Evolutionary conservation across 2,113 vertebrate genomes (phyloP).

Genomic region (Anseranas semipalmata): DNA sequence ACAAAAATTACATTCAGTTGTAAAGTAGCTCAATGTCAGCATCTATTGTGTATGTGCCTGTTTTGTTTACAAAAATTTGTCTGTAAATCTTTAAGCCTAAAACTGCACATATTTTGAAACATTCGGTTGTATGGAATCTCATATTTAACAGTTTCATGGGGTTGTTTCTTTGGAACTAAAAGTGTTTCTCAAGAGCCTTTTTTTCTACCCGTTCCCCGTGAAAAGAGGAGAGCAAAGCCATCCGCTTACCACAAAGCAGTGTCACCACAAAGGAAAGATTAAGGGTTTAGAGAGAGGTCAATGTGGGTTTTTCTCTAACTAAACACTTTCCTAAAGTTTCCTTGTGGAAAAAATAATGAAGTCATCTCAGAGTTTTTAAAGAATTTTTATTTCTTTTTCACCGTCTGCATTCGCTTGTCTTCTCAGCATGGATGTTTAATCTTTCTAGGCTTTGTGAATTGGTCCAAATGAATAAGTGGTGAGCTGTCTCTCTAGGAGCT

Average conservation of each 20-base stretch:
- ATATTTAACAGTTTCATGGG: slow-evolving; percentile 86
- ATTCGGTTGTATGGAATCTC: slow-evolving; percentile 76
- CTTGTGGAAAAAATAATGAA: slow-evolving; percentile 89
- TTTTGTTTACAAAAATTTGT: slow-evolving; percentile 70
- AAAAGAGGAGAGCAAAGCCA: slow-evolving; percentile 83
- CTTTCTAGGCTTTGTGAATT: slow-evolving; percentile 99
- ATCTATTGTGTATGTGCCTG: slow-evolving; percentile 17
- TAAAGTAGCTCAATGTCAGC: slow-evolving; percentile 13
- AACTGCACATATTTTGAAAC: slow-evolving; percentile 77
- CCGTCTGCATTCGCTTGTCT: slow-evolving; percentile 98
- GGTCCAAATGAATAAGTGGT: slow-evolving; percentile 97
- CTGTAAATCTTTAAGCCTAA: slow-evolving; percentile 62
- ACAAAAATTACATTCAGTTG: slow-evolving; percentile 24
- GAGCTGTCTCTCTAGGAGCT: slow-evolving; percentile 96
- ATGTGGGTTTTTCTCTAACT: slow-evolving; percentile 90
- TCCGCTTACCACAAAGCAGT: slow-evolving; percentile 87
- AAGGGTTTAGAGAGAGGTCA: slow-evolving; percentile 88
- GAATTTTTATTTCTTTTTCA: slow-evolving; percentile 93
- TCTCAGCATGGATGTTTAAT: slow-evolving; percentile 99
- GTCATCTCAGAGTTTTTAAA: slow-evolving; percentile 89
- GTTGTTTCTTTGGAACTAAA: slow-evolving; percentile 84
- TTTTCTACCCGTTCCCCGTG: slow-evolving; percentile 75
- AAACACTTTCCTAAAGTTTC: slow-evolving; percentile 91
- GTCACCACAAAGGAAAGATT: slow-evolving; percentile 88
- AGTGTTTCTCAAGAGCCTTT: slow-evolving; percentile 85